Percentiles rank a stretch among this genome's conserved stretches.
These are phyloP conservation scores for Galbula dea DNA, from an alignment of 2,113 vertebrate species.

Conservation along the genomic window DNA sequence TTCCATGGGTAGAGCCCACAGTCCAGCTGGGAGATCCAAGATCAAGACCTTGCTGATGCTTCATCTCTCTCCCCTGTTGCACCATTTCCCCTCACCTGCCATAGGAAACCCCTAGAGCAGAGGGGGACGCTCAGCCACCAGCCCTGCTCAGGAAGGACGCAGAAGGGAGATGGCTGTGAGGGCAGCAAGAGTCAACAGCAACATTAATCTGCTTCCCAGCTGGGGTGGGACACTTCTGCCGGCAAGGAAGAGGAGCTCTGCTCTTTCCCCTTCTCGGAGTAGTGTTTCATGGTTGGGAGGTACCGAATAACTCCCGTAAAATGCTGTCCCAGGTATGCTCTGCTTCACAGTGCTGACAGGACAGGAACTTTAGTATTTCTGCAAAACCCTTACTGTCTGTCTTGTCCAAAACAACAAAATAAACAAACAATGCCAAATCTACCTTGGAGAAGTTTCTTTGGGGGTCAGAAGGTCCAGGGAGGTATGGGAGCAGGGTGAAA, in stretches of 20 bases:
- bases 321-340: background rate
- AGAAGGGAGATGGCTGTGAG: background rate
- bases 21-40: background rate
- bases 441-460: background rate
- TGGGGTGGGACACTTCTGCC: background rate
- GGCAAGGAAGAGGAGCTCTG: background rate
- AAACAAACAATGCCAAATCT: slow-evolving; percentile 3
- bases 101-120: fast-evolving
- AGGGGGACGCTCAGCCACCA: background rate
- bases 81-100: fast-evolving
- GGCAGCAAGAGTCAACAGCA: background rate
- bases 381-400: background rate
- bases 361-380: slow-evolving; percentile 37
- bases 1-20: slow-evolving; percentile 55
- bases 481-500: background rate
- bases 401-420: slow-evolving; percentile 11
- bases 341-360: background rate
- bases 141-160: background rate
- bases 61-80: background rate
- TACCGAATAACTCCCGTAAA: slow-evolving; percentile 47
- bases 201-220: background rate
- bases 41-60: fast-evolving
- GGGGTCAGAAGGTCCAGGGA: background rate
- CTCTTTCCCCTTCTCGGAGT: background rate
- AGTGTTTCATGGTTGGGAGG: slow-evolving; percentile 56